Percentiles rank a stretch among this genome's conserved stretches.
These are phyloP conservation scores for Adela reaumurella DNA, from an alignment of 2,888 invertebrate species.

Conservation along the genomic window DNA sequence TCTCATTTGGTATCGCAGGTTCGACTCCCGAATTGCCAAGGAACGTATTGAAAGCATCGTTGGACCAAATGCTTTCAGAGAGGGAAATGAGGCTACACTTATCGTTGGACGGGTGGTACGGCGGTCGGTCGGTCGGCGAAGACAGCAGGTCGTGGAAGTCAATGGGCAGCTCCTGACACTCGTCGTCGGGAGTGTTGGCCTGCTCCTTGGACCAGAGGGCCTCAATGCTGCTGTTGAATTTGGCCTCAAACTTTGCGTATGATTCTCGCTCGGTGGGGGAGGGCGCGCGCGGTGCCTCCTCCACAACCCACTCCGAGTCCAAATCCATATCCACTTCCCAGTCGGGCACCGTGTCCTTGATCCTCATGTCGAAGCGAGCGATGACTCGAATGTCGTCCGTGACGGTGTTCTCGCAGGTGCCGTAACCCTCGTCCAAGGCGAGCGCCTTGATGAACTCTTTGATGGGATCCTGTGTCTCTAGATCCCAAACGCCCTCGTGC, in stretches of 20 bases:
- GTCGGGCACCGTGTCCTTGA: constrained; percentile 30
- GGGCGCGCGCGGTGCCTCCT: constrained; percentile 24
- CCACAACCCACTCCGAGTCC: constrained; percentile 30
- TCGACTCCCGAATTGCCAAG: not conserved
- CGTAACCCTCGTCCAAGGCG: constrained; percentile 49
- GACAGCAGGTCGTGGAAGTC: constrained; percentile 58
- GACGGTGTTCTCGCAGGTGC: constrained; percentile 48
- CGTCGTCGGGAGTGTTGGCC: constrained; percentile 45
- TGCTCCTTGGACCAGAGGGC: constrained; percentile 62
- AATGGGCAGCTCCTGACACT: constrained; percentile 60
- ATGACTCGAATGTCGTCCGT: constrained; percentile 33
- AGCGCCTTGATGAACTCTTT: constrained; percentile 46
- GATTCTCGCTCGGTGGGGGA: constrained; percentile 46
- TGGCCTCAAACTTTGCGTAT: constrained; percentile 61
- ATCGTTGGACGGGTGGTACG: constrained; percentile 36
- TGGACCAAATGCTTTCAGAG: constrained; percentile 34
- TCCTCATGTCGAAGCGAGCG: constrained; percentile 21
- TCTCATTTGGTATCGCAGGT: constrained; percentile 14
- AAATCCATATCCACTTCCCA: constrained; percentile 36
- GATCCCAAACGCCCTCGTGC: constrained; percentile 49
- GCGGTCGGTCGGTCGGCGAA: constrained; percentile 52
- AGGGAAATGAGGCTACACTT: constrained; percentile 31
- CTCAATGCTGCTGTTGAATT: constrained; percentile 65
- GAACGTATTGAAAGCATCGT: constrained; percentile 14
- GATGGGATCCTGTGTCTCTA: constrained; percentile 46